A percentile compares a stretch with the other conserved stretches of the same genome.
phyloP scores from a whole-genome alignment of 2,888 invertebrate genomes.

The Dioctria linearis region DNA sequence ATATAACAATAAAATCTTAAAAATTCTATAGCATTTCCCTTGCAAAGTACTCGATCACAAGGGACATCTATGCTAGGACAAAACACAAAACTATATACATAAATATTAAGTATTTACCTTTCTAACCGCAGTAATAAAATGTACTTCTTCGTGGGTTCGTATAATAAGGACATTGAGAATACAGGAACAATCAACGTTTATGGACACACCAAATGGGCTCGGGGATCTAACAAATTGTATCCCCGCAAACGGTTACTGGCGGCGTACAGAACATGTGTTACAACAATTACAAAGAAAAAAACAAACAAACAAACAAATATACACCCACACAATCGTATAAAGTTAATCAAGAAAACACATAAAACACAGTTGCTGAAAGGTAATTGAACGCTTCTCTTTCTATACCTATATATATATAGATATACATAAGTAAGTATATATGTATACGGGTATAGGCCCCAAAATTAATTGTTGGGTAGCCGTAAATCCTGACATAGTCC shows the following conservation, averaged over 20 bases:
- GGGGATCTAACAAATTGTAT: slow-evolving; percentile 39
- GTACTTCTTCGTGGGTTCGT: slow-evolving; percentile 25
- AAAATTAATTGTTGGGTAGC: slow-evolving; percentile 55
- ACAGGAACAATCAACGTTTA: slow-evolving; percentile 54
- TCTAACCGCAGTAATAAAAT: slow-evolving; percentile 21
- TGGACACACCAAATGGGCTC: slow-evolving; percentile 43
- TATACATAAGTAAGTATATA: no score
- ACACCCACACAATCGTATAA: slow-evolving; percentile 52
- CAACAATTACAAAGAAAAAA: slow-evolving; percentile 52
- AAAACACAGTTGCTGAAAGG: slow-evolving; percentile 57
- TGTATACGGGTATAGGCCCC: slow-evolving; percentile 14
- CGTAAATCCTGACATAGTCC: slow-evolving; percentile 54
- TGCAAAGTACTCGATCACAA: not conserved
- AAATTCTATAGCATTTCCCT: no score
- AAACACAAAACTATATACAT: slow-evolving; percentile 8
- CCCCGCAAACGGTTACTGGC: slow-evolving; percentile 37
- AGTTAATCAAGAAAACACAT: slow-evolving; percentile 56
- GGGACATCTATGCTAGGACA: not conserved
- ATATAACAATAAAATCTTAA: no score
- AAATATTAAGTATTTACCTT: slow-evolving; percentile 20
- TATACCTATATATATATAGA: no score
- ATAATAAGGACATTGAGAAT: slow-evolving; percentile 52
- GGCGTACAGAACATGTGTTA: slow-evolving; percentile 44
- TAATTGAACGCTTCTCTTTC: slow-evolving; percentile 40
- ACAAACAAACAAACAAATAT: slow-evolving; percentile 10